Evolutionary conservation across 2,888 invertebrate genomes (phyloP), one percentile per base, ranked within the genome.

Genomic region (Dioctria linearis): DNA sequence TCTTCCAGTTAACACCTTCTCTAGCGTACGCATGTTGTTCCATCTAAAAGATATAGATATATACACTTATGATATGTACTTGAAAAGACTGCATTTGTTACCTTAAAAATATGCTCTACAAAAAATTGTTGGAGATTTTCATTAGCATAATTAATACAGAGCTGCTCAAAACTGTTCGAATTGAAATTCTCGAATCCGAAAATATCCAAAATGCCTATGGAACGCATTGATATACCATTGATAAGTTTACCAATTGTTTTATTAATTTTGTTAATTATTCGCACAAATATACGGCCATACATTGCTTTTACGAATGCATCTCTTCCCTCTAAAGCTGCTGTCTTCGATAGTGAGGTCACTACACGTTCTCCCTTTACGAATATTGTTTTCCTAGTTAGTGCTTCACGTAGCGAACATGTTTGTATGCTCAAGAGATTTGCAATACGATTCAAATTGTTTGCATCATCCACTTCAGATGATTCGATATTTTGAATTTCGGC

Each of bases 101-200:
- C 89, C 90, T 98, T 98, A 87, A 98, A 98, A 85, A 98, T 97
- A 86, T 98, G 97, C 78, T 93, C 93, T 0, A 98, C 96, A 87
- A 98, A 98, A 88, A 98, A 98, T 89, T 98, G 98, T 87, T 98
- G 98, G 57, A 98, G 90, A 86, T 96, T 96, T 90, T 98, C 98
- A 87, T 98, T 98, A 2, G 98, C 98, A 87, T 96, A 98, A 89
- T 98, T 98, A 84, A 98, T 98, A 87, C 98, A 98, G 79, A 98
- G 90, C 87, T 98, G 98, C 86, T 98, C 98, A 87, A 98, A 98
- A 88, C 97, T 97, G 87, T 98, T 98, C 6, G 91, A 91, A 4
- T 93, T 93, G 86, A 98, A 98, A 87, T 98, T 98, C 90, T 98
- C 98, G 89, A 98, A 99, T 1, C 98, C 98, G 87, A 98, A 98